Base-by-base conservation (phyloP, 2,888 invertebrate genomes). In the Lithophane socia region DNA sequence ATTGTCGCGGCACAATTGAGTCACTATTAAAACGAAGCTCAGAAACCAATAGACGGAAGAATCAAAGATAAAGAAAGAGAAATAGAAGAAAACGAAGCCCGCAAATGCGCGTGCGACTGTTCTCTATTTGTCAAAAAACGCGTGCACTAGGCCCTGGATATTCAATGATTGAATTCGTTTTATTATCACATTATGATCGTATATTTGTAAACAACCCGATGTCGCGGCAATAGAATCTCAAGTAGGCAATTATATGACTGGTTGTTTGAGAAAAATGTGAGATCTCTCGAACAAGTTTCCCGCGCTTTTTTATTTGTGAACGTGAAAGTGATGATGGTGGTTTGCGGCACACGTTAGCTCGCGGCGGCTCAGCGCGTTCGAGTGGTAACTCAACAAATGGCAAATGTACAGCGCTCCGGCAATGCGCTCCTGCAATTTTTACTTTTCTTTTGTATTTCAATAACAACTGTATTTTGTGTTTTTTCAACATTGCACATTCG, bases 321-420 rank as follows among this genome's bases (percentile, higher is more conserved):
- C 92, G 94, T 94, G 96, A 96, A 96, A 95, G 95, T 95, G 92
- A 88, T 83, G 86, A 86, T 87, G 87, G 86, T 83, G 70, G 61
- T 80, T 78, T 73, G 89, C 84, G 80, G 90, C 88, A 92, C 92
- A 94, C 96, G 96, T 96, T 94, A 81, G 93, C 92, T 89, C 94
- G 92, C 94, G 90, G 85, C 92, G 91, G 87, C 90, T 86, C 87
- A 86, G 87, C 90, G 92, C 93, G 91, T 89, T 88, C 91, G 90
- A 96, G 92, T 96, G 95, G 85, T 91, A 86, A 82, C 84, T 80
- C 81, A 69, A 68, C 87, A 74, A 79, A 76, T 86, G 77, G 74
- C 70, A 68, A 83, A 81, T 83, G 77, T 58, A 66, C 75, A 74
- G 68, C 78, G 66, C 83, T 78, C 72, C 73, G 60, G 60, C 80